These are phyloP conservation scores for Sinocyclocheilus rhinocerous DNA, from an alignment of 2,113 vertebrate genomes.

Conservation along the genomic window DNA sequence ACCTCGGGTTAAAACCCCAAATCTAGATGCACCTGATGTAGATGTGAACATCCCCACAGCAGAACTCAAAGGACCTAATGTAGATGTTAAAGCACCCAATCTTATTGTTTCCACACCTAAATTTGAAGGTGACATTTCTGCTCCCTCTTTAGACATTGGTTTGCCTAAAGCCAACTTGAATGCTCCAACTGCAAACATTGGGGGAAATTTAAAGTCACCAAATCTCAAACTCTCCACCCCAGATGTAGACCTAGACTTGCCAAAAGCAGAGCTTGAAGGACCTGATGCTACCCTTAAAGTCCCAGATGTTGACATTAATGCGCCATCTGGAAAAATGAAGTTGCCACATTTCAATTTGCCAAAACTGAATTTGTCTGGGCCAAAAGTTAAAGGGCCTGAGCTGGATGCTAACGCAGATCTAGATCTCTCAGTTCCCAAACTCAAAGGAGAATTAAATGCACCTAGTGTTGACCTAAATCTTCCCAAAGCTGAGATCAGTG, in stretches of 20 bases:
- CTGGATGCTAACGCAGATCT: constrained; percentile 42
- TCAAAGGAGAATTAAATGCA: constrained; percentile 46
- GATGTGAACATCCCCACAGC: constrained; percentile 46
- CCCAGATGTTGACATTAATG: constrained; percentile 59
- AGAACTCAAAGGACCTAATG: constrained; percentile 44
- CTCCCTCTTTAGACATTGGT: constrained; percentile 54
- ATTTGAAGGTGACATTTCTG: constrained; percentile 35
- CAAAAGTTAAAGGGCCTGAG: constrained; percentile 53
- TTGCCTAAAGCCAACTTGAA: constrained; percentile 50
- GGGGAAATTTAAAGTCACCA: constrained; percentile 43
- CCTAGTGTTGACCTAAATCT: constrained; percentile 53
- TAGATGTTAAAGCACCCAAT: constrained; percentile 48
- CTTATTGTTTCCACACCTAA: constrained; percentile 46
- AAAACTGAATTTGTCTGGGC: constrained; percentile 50
- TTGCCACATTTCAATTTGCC: constrained; percentile 64
- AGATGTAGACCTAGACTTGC: constrained; percentile 59
- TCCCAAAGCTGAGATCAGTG: constrained; percentile 54
- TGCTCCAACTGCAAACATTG: constrained; percentile 33
- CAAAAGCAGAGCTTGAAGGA: constrained; percentile 55
- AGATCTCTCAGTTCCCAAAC: constrained; percentile 50
- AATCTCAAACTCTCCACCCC: constrained; percentile 57
- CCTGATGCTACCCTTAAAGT: constrained; percentile 61
- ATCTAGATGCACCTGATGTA: constrained; percentile 57
- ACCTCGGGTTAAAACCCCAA: constrained; percentile 58
- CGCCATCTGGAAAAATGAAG: constrained; percentile 62